Evolutionary conservation across 2,888 invertebrate genomes (phyloP), one percentile per base, ranked within the genome.

Genomic region (Stenchaetothrips biformis): DNA sequence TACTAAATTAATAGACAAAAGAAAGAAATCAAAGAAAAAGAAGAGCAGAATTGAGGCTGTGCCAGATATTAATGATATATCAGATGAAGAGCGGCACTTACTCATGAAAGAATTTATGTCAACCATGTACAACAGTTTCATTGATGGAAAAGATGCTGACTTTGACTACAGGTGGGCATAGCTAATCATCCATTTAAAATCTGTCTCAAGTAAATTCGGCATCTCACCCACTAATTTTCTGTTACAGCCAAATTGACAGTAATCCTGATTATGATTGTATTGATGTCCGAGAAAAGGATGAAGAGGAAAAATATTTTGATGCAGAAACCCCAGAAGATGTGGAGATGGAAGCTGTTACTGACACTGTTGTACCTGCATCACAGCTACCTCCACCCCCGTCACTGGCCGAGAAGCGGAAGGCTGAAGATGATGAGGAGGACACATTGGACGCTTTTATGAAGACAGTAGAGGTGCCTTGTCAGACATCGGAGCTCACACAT

Each of bases 231-330:
- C 4, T 80, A 79, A 67, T 82, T 77, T 84, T 81, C 80, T 83
- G 82, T 85, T 86, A 74, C 84, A 90, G 91, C 67, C 88, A 89
- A 82, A 92, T 97, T 6, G 97, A 97, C 86, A 89, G 92, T 83
- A 93, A 96, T 88, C 90, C 92, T 77, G 92, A 92, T 80, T 94
- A 94, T 87, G 97, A 97, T 86, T 90, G 92, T 84, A 86, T 93
- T 82, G 92, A 92, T 81, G 90, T 93, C 80, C 87, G 92, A 81
- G 91, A 91, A 77, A 92, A 92, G 84, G 97, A 97, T 87, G 94
- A 92, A 83, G 95, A 97, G 87, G 97, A 97, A 84, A 92, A 92
- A 85, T 97, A 97, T 86, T 97, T 97, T 88, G 95, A 96, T 86
- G 92, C 92, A 6, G 95, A 95, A 86, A 90, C 91, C 48, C 92